Percentiles rank a stretch among this genome's conserved stretches.
Evolutionary conservation across 2,888 invertebrate species (phyloP).

Genomic region (Nephrotoma guestfalica): DNA sequence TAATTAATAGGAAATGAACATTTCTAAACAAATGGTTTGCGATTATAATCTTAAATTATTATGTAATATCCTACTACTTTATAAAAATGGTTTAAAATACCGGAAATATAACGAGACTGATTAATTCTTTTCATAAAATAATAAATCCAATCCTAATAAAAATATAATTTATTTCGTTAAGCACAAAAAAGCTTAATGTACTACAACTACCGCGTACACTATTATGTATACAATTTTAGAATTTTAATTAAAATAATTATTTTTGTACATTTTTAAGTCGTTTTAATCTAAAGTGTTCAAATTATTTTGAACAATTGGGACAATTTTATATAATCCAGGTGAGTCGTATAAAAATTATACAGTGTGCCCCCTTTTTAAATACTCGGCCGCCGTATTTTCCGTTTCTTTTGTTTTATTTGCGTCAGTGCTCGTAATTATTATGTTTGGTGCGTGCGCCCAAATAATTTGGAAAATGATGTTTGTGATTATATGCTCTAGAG

Average conservation of each 20-base stretch:
- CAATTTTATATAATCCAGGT: not conserved
- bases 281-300: not conserved
- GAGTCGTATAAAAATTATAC: no score
- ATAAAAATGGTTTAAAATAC: not conserved
- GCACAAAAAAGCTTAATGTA: not conserved
- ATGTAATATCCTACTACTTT: not conserved
- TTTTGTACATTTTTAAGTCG: not conserved
- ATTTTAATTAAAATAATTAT: not conserved
- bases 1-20: not conserved
- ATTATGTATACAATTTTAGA: not conserved
- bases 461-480: no score
- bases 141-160: not conserved
- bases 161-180: not conserved
- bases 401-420: no score
- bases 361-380: no score
- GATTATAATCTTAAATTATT: not conserved
- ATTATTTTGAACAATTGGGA: not conserved
- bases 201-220: not conserved
- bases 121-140: not conserved
- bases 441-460: no score
- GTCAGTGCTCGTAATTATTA: no score
- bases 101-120: not conserved
- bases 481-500: no score
- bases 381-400: no score
- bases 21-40: not conserved